A percentile compares a stretch with the other conserved stretches of the same genome.
Evolutionary conservation across 2,888 invertebrate species (phyloP).

Genomic region (Leptopilina syphax): DNA sequence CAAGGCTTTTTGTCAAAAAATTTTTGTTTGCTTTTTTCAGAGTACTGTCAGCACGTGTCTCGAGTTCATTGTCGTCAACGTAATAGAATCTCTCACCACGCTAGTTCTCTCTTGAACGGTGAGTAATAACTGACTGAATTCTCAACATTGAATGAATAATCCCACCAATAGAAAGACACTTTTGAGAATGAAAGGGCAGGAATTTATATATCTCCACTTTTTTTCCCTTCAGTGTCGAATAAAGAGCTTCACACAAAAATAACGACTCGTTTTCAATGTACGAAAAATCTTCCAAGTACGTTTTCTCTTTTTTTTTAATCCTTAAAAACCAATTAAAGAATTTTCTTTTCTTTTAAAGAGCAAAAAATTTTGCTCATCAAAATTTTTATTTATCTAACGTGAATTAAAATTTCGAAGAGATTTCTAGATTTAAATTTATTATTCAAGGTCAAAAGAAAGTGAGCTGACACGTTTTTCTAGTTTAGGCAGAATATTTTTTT

Average conservation of each 20-base stretch:
- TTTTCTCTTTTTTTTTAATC: too few species aligned
- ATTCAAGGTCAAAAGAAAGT: conserved; percentile 19
- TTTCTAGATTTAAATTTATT: not conserved
- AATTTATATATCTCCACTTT: conserved; percentile 5
- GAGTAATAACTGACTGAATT: conserved; percentile 56
- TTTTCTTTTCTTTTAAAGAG: too few species aligned
- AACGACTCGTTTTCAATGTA: too few species aligned
- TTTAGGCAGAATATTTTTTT: not conserved
- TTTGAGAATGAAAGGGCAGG: conserved; percentile 57
- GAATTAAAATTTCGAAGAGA: not conserved
- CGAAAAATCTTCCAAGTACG: too few species aligned
- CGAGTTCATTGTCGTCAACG: conserved; percentile 4
- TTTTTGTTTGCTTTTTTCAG: not conserved
- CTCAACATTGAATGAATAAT: conserved; percentile 63
- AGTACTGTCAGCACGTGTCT: conserved; percentile 28
- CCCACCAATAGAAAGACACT: conserved; percentile 65
- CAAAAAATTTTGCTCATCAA: too few species aligned
- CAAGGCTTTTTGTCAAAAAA: too few species aligned
- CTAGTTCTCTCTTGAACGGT: not conserved
- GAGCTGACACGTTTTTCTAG: not conserved
- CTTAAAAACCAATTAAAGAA: too few species aligned
- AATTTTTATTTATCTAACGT: too few species aligned
- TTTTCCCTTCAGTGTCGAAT: conserved; percentile 25
- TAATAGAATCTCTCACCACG: not conserved
- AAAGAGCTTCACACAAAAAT: too few species aligned